Conservation (phyloP, 2,888 invertebrate genomes). For the Volucella inanis region DNA sequence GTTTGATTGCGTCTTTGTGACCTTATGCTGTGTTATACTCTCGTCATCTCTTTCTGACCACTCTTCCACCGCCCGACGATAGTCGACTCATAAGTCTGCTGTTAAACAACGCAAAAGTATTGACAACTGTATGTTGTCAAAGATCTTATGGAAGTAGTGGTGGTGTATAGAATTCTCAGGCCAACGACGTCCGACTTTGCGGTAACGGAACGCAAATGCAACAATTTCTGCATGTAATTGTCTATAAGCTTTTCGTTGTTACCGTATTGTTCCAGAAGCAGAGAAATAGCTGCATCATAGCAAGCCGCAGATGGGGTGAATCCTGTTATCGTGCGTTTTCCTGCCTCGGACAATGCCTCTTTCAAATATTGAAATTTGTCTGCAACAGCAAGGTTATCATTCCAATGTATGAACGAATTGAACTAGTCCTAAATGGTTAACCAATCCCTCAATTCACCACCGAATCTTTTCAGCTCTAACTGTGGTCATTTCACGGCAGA, state of each 20-base stretch:
- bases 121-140: conserved; percentile 27
- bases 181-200: conserved; percentile 10
- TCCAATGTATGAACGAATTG: no score
- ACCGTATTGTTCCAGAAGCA: conserved; percentile 20
- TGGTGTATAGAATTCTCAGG: conserved; percentile 24
- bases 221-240: conserved; percentile 24
- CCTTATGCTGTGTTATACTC: no score
- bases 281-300: conserved; percentile 10
- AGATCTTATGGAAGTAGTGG: conserved; percentile 2
- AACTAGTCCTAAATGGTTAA: no score
- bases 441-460: no score
- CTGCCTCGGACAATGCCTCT: not conserved
- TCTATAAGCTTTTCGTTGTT: conserved; percentile 33
- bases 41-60: no score
- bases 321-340: conserved; percentile 1
- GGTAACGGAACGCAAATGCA: conserved; percentile 8
- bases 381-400: no score
- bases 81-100: not conserved
- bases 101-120: conserved; percentile 23
- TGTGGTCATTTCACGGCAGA: no score
- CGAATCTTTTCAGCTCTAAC: no score
- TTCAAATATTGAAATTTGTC: no score
- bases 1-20: no score
- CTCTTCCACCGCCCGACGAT: conserved; percentile 4
- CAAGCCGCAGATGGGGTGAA: not conserved